phyloP scores from a whole-genome alignment of 2,797 vertebrate genomes.

The Arrhamphus sclerolepis region DNA sequence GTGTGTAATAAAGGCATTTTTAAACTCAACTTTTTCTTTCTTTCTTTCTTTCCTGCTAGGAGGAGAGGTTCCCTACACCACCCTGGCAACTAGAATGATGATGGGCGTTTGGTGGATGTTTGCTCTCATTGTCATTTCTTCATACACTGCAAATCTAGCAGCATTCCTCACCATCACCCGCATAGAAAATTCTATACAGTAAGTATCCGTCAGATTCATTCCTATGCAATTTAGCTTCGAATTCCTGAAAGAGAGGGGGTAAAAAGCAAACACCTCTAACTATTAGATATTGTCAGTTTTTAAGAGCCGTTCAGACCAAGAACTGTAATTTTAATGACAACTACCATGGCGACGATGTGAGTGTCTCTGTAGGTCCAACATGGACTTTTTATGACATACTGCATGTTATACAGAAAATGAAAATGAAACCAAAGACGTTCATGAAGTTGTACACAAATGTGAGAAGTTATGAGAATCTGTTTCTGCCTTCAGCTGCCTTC shows the following conservation, averaged over 20 bases:
- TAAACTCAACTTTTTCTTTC: neutral
- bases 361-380: no score
- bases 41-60: conserved; percentile 72
- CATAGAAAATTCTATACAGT: conserved; percentile 99
- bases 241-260: neutral
- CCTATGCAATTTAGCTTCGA: neutral
- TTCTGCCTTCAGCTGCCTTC: no score
- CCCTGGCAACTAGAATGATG: conserved; percentile 98
- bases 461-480: no score
- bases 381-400: no score
- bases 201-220: conserved; percentile 69
- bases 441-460: no score
- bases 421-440: no score
- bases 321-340: no score
- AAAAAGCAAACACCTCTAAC: neutral
- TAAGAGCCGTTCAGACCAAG: no score
- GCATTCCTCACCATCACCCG: conserved; percentile 98
- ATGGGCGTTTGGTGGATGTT: conserved; percentile 99
- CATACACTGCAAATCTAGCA: conserved; percentile 96
- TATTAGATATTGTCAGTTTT: no score
- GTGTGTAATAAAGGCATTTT: no score
- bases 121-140: conserved; percentile 97
- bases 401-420: no score
- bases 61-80: conserved; percentile 96
- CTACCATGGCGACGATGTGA: no score